Base-by-base conservation (phyloP, 1,140 invertebrate species). In the Diploscapter pachys region DNA sequence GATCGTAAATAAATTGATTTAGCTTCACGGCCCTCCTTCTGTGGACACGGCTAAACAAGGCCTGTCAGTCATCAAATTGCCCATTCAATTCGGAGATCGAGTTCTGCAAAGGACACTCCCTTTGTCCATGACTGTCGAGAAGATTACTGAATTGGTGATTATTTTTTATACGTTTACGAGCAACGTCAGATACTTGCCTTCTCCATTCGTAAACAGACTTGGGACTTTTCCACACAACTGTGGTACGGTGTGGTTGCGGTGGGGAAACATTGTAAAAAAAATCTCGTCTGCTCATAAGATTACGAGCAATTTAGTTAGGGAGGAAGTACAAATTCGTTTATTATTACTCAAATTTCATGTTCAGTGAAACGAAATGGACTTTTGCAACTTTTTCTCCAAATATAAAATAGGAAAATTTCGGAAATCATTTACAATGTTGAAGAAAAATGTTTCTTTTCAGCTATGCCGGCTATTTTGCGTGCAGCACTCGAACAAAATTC, bases 71-170 rank as follows among this genome's bases (percentile, higher is more conserved):
- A 59, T 70, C 0, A 59, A 70, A 70, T 61, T 70, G 6, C 11
- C 56, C 13, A 70, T 70, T 4, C 56, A 70, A 70, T 70, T 56
- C 31, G 68, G 68, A 61, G 63, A 70, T 49, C 13, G 68, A 11
- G 68, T 70, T 0, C 56, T 61, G 13, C 51, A 56, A 61, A 8
- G 68, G 11, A 48, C 5, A 11, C 56, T 70, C 5, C 56, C 68
- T 52, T 50, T 70, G 13, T 50, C 55, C n/a, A 70, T 70, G 68
- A 70, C 50, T 61, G 56, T 70, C 3, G 56, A 70, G 13, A 70
- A 70, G 53, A 70, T 70, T 2, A 55, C 56, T 61, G 68, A 70
- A 52, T 61, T 70, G 68, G 68, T 70, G 1, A 31, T 31, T 31
- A 31, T 31, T 31, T 31, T 31, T 31, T 0, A 31, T 31, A 31